These are phyloP conservation scores for Sterna hirundo DNA, from an alignment of 2,113 vertebrate species.

Conservation along the genomic window DNA sequence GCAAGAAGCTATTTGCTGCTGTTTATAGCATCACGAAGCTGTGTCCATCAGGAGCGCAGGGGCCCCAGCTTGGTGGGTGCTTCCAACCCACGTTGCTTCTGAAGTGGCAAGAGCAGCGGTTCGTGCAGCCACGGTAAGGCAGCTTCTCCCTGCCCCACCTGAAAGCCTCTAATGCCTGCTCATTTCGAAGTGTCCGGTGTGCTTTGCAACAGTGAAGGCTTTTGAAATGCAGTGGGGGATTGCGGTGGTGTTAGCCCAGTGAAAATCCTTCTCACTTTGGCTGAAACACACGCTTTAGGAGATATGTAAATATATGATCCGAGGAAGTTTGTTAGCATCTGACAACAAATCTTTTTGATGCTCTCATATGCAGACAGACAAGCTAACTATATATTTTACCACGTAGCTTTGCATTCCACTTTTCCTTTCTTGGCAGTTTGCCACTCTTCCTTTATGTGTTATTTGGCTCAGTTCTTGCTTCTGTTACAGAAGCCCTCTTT, in stretches of 20 bases:
- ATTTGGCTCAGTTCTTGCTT: background rate
- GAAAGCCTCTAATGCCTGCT: background rate
- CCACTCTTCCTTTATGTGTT: background rate
- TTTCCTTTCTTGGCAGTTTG: background rate
- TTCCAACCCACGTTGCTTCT: background rate
- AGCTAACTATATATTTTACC: background rate
- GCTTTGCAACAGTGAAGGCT: background rate
- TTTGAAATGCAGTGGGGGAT: background rate
- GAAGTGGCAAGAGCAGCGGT: background rate
- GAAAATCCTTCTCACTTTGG: background rate
- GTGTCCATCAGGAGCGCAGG: background rate
- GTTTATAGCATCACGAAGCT: background rate
- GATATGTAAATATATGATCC: background rate
- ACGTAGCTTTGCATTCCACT: background rate
- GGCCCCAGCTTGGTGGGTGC: background rate
- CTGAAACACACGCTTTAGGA: background rate
- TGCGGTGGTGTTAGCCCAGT: background rate
- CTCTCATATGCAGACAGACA: background rate
- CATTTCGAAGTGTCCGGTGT: background rate
- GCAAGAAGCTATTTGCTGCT: background rate
- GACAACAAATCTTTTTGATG: background rate
- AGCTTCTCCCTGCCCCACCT: background rate
- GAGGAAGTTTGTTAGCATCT: background rate
- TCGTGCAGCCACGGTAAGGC: background rate
- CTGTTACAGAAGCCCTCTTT: background rate